Base-by-base conservation (phyloP, 2,888 invertebrate genomes). In the Lysandra coridon region DNA sequence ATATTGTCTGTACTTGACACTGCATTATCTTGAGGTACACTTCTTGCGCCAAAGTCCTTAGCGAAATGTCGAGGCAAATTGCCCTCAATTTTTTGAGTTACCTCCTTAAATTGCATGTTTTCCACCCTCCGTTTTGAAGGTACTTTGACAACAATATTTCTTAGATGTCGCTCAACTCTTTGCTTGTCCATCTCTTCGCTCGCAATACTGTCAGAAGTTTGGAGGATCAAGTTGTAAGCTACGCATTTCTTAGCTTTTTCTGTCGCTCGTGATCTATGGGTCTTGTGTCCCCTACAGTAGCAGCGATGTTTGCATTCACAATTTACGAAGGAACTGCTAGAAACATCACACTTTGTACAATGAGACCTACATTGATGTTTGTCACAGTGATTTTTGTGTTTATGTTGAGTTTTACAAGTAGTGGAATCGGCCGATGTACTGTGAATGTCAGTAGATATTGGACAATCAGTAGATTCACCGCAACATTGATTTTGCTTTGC, bases 201-300 rank as follows among this genome's bases (percentile, higher is more conserved):
- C 1, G 90, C 81, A 82, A 93, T 81, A 81, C 93, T 93, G 62
- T 94, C 94, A 0, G 94, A 93, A 10, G 93, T 91, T 83, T 94
- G 93, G 78, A 94, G 85, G n/a, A 94, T 92, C 73, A 94, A 85
- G 82, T 94, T 94, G 83, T 94, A 94, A 10, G 94, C 94, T 0
- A 94, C 86, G 74, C 92, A 88, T 83, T 91, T 92, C 81, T 91
- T 92, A 80, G 88, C 89, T 80, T 91, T 92, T 10, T 92, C 92
- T 4, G 82, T 82, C 1, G 82, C 80, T 83, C 89, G 92, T 3
- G 85, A 81, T 79, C 85, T 89, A 76, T 88, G 85, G 14, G 84
- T 83, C 83, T 88, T 92, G 81, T 92, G 89, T 5, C 83, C 84
- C 83, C 87, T 85, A 80, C 92, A 93, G 6, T 84, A 81, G 80